Conservation (phyloP, 2,797 vertebrate genomes). For the Borostomias antarcticus region DNA sequence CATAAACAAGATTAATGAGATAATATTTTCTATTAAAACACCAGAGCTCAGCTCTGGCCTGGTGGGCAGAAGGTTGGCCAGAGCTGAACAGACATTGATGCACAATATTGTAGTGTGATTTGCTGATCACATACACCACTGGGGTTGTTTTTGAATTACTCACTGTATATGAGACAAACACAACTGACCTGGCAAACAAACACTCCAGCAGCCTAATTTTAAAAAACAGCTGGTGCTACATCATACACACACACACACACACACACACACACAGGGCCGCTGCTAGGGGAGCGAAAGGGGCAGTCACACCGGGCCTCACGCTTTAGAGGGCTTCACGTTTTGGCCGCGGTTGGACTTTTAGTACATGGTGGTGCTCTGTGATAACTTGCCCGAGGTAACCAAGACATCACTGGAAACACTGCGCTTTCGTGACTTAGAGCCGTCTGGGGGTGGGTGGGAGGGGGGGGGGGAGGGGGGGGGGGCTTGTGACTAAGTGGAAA, state of each 20-base stretch:
- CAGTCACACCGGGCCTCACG: too few species aligned
- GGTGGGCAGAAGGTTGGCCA: constrained; percentile 20
- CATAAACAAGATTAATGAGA: constrained; percentile 55
- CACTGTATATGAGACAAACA: constrained; percentile 43
- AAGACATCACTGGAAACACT: too few species aligned
- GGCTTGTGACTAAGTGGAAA: too few species aligned
- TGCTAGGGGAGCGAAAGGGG: too few species aligned
- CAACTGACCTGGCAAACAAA: constrained; percentile 47
- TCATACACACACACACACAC: constrained; percentile 24
- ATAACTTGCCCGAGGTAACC: too few species aligned
- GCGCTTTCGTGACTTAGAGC: too few species aligned
- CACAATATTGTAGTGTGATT: constrained; percentile 51
- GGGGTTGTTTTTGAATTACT: constrained; percentile 41
- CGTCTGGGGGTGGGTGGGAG: too few species aligned
- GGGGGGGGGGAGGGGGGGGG: too few species aligned
- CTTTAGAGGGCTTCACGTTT: too few species aligned
- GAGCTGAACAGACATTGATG: constrained; percentile 50
- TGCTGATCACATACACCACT: constrained; percentile 46
- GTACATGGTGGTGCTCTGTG: too few species aligned
- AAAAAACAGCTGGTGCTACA: constrained; percentile 61
- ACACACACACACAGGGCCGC: constrained; percentile 13
- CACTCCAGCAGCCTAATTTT: constrained; percentile 44
- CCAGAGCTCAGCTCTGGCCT: neutral
- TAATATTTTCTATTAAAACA: constrained; percentile 39
- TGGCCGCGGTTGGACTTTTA: too few species aligned